Conservation (phyloP, 2,888 invertebrate species). For the Leptura quadrifasciata region DNA sequence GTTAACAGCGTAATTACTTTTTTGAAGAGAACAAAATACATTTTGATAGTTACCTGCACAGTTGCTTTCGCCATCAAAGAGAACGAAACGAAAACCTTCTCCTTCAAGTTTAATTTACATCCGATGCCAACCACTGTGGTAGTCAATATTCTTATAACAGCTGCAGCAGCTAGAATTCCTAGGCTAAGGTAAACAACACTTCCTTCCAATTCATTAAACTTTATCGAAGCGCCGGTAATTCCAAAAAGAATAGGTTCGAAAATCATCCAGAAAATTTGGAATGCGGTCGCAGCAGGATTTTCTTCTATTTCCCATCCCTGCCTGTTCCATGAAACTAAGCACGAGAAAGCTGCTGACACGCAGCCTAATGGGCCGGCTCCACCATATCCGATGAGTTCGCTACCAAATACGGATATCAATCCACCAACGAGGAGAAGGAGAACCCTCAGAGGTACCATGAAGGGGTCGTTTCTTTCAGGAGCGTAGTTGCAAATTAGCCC, state of each 20-base stretch:
- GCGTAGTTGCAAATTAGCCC: slow-evolving; percentile 88
- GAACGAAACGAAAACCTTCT: slow-evolving; percentile 92
- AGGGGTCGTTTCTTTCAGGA: slow-evolving; percentile 89
- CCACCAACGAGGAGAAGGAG: slow-evolving; percentile 88
- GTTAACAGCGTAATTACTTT: too few relatives aligned
- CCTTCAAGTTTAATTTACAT: slow-evolving; percentile 89
- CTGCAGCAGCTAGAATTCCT: slow-evolving; percentile 81
- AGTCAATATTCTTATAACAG: slow-evolving; percentile 80
- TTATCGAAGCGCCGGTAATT: slow-evolving; percentile 93
- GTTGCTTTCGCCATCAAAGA: slow-evolving; percentile 98
- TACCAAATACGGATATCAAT: slow-evolving; percentile 89
- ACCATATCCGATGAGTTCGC: slow-evolving; percentile 83
- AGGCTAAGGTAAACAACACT: slow-evolving; percentile 82
- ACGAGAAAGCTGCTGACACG: slow-evolving; percentile 88
- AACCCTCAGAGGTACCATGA: slow-evolving; percentile 86
- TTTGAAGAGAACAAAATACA: neutral
- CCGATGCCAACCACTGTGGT: slow-evolving; percentile 84
- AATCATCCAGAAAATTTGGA: slow-evolving; percentile 96
- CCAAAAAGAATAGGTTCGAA: slow-evolving; percentile 87
- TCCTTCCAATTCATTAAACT: slow-evolving; percentile 83
- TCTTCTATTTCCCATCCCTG: slow-evolving; percentile 92
- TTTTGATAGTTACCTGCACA: slow-evolving; percentile 82
- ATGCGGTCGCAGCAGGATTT: slow-evolving; percentile 91
- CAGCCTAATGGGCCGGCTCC: slow-evolving; percentile 89
- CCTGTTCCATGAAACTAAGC: slow-evolving; percentile 87